Evolutionary conservation across 2,113 vertebrate species (phyloP).

Genomic region (Nicator chloris): DNA sequence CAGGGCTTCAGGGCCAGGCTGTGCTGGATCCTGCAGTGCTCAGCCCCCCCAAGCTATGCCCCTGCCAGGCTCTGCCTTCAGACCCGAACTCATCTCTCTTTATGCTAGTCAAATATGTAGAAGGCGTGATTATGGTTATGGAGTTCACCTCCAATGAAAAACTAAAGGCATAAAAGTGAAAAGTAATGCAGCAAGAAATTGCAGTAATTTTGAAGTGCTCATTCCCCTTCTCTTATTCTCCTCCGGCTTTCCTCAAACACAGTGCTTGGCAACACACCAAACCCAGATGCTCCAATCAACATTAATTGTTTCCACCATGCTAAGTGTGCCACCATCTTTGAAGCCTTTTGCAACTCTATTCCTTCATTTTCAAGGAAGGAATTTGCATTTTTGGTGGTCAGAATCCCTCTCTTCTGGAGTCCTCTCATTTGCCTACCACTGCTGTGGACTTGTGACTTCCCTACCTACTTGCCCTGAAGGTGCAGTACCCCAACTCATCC

Average conservation of each 20-base stretch:
- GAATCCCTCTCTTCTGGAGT: not conserved
- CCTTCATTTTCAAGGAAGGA: not conserved
- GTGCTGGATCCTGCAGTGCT: not conserved
- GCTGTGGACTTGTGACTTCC: not conserved
- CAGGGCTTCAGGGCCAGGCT: not conserved
- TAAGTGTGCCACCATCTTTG: not conserved
- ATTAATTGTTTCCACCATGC: not conserved
- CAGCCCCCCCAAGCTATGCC: not conserved
- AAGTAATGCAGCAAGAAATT: not conserved
- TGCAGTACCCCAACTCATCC: not conserved
- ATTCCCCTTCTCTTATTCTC: not conserved
- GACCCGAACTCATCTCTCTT: not conserved
- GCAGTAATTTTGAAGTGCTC: not conserved
- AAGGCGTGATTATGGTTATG: not conserved
- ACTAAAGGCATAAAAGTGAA: not conserved
- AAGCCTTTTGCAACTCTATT: not conserved
- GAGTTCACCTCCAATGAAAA: not conserved
- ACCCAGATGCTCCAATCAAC: not conserved
- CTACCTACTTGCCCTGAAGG: not conserved
- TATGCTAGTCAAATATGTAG: accelerated
- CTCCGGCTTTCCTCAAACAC: not conserved
- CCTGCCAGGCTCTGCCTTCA: not conserved
- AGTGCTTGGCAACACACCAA: not conserved
- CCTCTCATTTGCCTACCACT: not conserved
- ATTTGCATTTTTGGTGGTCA: not conserved